Percentiles rank a stretch among this genome's conserved stretches.
phyloP scores from a whole-genome alignment of 2,888 invertebrate species.

The Dioctria linearis region DNA sequence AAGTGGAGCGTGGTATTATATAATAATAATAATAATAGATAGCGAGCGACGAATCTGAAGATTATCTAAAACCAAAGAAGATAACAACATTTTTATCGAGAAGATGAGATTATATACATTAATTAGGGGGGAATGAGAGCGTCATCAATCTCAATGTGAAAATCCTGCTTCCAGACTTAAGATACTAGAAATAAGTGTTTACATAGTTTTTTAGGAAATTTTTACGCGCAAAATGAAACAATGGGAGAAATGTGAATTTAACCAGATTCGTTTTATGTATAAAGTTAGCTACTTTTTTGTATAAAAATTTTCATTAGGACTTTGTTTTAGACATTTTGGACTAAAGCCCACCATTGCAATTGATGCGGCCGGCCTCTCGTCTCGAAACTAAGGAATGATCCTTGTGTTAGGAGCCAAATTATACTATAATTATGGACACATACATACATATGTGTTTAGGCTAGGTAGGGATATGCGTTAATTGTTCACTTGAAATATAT shows the following conservation, averaged over 20 bases:
- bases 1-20: background rate
- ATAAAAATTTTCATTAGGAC: constrained; percentile 41
- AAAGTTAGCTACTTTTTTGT: constrained; percentile 41
- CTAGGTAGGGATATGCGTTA: no score
- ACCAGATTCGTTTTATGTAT: constrained; percentile 42
- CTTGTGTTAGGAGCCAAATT: no score
- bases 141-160: constrained; percentile 52
- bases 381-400: no score
- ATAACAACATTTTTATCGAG: background rate
- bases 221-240: constrained; percentile 50
- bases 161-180: constrained; percentile 64
- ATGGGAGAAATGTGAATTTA: constrained; percentile 42
- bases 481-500: no score
- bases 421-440: no score
- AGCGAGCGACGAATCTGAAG: background rate
- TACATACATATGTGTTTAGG: no score
- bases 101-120: constrained; percentile 3
- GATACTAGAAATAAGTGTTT: constrained; percentile 63
- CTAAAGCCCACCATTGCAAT: no score
- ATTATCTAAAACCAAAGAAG: background rate
- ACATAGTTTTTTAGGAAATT: constrained; percentile 55
- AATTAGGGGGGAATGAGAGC: constrained; percentile 32
- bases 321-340: background rate
- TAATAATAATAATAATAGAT: background rate
- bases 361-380: no score